These are phyloP conservation scores for Psittacula echo DNA, from an alignment of 2,797 vertebrate genomes.

Conservation along the genomic window DNA sequence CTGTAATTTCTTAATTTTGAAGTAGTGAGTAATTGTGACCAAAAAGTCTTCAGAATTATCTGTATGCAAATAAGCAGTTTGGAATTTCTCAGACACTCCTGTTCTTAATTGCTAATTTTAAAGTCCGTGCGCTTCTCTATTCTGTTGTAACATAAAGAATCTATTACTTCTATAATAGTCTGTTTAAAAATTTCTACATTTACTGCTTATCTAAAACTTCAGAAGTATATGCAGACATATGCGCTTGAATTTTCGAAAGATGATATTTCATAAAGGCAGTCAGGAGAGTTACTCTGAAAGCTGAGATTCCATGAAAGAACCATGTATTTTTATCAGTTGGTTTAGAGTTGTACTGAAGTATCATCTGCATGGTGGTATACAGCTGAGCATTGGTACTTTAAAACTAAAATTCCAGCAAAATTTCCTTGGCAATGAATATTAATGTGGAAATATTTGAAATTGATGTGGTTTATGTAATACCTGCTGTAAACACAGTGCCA, in stretches of 20 bases:
- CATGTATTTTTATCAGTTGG: conserved; percentile 34
- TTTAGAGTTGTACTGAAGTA: conserved; percentile 17
- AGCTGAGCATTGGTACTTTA: conserved; percentile 22
- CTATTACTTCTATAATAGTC: neutral
- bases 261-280: conserved; percentile 33
- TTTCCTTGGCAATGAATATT: conserved; percentile 40
- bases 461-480: conserved; percentile 27
- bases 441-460: conserved; percentile 24
- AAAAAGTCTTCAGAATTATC: neutral
- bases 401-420: conserved; percentile 26
- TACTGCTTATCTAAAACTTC: conserved; percentile 30
- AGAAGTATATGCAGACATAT: neutral
- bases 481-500: neutral
- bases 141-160: neutral
- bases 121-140: neutral
- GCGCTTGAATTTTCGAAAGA: conserved; percentile 38
- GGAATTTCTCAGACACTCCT: neutral
- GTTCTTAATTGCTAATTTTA: conserved; percentile 12
- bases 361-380: conserved; percentile 13
- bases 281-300: conserved; percentile 36
- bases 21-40: neutral
- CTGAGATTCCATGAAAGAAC: conserved; percentile 24
- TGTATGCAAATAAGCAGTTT: neutral
- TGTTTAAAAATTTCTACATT: neutral
- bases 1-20: neutral